These are phyloP conservation scores for Octonoba sinensis DNA, from an alignment of 2,888 invertebrate genomes.

Conservation along the genomic window DNA sequence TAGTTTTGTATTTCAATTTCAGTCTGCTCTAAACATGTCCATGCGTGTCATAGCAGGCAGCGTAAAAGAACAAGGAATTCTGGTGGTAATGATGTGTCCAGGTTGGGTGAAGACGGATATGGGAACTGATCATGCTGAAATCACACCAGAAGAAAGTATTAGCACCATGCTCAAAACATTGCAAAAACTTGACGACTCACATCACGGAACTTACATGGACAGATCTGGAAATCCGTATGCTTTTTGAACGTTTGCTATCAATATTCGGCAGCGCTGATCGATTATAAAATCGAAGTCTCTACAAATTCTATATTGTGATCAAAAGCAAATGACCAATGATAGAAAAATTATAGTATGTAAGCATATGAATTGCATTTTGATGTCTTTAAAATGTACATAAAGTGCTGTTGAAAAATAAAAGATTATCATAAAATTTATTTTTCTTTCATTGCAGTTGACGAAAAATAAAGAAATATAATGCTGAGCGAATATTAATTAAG, in stretches of 20 bases:
- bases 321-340: too few species aligned
- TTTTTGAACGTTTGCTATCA: conserved; percentile 2
- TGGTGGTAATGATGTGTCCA: conserved; percentile 53
- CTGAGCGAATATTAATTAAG: too few species aligned
- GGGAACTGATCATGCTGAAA: conserved; percentile 18
- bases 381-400: too few species aligned
- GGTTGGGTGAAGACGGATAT: conserved; percentile 63
- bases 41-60: conserved; percentile 24
- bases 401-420: too few species aligned
- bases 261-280: too few species aligned
- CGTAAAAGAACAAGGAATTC: conserved; percentile 38
- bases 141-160: conserved; percentile 35
- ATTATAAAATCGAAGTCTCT: too few species aligned
- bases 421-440: too few species aligned
- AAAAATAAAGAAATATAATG: too few species aligned
- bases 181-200: conserved; percentile 12
- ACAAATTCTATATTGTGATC: too few species aligned
- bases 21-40: conserved; percentile 54
- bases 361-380: too few species aligned
- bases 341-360: too few species aligned
- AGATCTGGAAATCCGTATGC: conserved; percentile 27
- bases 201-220: conserved; percentile 36
- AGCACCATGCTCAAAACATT: conserved; percentile 30
- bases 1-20: not conserved
- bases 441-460: too few species aligned